Conservation (phyloP, 2,113 vertebrate genomes). For the Sigmodon hispidus region DNA sequence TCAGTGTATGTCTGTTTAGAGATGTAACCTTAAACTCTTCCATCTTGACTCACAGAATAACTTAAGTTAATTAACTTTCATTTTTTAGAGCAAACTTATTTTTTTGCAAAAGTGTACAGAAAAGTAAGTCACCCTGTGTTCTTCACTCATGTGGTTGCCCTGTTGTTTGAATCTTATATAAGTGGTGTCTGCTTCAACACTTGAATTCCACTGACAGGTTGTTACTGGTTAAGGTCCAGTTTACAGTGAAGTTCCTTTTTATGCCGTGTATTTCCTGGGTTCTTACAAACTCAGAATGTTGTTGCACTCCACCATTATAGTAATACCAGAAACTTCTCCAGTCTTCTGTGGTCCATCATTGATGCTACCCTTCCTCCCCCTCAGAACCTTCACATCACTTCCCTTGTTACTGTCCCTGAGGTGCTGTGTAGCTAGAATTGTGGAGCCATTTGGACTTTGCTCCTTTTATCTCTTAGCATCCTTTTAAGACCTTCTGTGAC, state of each 20-base stretch:
- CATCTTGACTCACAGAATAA: not conserved
- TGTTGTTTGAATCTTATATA: not conserved
- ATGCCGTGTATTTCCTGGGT: not conserved
- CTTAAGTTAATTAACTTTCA: conserved; percentile 20
- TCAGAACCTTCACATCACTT: not conserved
- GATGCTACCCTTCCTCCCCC: no score
- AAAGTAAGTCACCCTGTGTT: not conserved
- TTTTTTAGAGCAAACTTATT: conserved; percentile 37
- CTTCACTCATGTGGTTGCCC: not conserved
- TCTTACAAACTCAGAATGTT: not conserved
- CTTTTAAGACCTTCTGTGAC: not conserved
- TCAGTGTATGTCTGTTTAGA: conserved; percentile 37
- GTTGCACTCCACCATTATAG: no score
- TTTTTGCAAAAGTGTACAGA: conserved; percentile 29
- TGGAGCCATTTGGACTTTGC: not conserved
- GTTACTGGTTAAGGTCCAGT: not conserved
- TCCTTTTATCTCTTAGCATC: not conserved
- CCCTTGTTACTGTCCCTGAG: not conserved
- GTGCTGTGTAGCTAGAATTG: not conserved
- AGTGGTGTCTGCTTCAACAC: not conserved
- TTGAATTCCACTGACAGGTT: not conserved
- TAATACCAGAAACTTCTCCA: not conserved
- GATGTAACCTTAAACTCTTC: not conserved
- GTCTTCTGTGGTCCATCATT: no score
- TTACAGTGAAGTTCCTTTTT: not conserved